Percentiles rank a stretch among this genome's conserved stretches.
Evolutionary conservation across 2,888 invertebrate species (phyloP).

Genomic region (Lomographa bimaculata): DNA sequence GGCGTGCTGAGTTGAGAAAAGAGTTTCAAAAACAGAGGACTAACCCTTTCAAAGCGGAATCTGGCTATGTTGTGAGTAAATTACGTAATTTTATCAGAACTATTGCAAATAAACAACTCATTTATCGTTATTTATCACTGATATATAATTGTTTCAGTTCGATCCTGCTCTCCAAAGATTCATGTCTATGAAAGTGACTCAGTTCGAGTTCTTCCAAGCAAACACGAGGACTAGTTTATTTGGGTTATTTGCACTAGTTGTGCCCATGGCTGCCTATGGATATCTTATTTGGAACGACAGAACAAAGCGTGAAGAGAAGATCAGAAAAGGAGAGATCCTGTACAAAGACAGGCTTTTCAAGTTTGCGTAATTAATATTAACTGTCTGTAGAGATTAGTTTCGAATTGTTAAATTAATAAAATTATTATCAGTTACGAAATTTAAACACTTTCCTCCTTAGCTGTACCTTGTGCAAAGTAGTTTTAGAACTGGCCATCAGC

Average conservation of each 20-base stretch:
- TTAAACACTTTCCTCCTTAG: conserved; percentile 6
- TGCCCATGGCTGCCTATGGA: conserved; percentile 82
- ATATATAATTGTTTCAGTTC: conserved; percentile 85
- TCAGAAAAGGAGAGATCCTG: conserved; percentile 88
- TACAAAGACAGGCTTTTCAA: conserved; percentile 90
- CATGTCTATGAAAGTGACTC: conserved; percentile 87
- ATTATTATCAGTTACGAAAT: conserved; percentile 11
- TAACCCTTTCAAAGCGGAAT: conserved; percentile 88
- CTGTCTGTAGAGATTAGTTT: conserved; percentile 13
- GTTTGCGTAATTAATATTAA: conserved; percentile 74
- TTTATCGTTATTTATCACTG: too few relatives aligned
- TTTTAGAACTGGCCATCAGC: conserved; percentile 1
- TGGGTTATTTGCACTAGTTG: conserved; percentile 75
- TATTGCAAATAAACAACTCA: conserved; percentile 24
- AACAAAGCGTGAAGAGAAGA: conserved; percentile 78
- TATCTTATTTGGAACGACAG: conserved; percentile 81
- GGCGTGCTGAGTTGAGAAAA: conserved; percentile 84
- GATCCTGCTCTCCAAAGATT: conserved; percentile 91
- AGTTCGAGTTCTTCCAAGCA: conserved; percentile 87
- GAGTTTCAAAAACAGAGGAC: conserved; percentile 88
- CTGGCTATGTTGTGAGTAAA: conserved; percentile 88
- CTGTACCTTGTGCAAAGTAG: conserved; percentile 6
- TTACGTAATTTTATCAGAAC: conserved; percentile 65
- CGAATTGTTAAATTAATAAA: conserved; percentile 16
- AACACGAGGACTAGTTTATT: conserved; percentile 80